Conservation (phyloP, 2,113 vertebrate species). For the Setophaga kirtlandii region DNA sequence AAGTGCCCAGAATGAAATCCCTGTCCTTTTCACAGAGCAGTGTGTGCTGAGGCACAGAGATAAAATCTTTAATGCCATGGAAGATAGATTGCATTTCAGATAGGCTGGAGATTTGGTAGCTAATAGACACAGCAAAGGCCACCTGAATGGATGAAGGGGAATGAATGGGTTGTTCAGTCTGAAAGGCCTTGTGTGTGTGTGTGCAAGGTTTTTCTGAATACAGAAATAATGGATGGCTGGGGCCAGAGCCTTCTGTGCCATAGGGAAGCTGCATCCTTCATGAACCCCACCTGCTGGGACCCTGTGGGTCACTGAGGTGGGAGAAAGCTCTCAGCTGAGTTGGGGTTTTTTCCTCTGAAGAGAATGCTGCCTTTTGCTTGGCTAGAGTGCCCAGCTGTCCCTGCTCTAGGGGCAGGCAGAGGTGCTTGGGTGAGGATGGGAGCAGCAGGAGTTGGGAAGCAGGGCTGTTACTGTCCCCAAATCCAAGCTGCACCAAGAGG, state of each 20-base stretch:
- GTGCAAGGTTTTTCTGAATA: neutral
- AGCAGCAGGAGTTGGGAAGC: neutral
- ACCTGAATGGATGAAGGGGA: neutral
- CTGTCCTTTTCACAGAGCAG: neutral
- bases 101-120: neutral
- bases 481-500: neutral
- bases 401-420: neutral
- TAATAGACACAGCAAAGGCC: neutral
- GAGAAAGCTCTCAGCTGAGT: neutral
- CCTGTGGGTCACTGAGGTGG: neutral
- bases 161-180: neutral
- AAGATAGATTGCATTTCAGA: neutral
- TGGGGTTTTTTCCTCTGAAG: neutral
- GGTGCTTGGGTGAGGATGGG: neutral
- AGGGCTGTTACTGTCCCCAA: neutral
- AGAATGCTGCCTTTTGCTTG: neutral
- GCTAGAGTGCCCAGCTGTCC: fast-evolving
- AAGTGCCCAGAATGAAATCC: neutral
- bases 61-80: neutral
- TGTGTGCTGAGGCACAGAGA: neutral
- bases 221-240: neutral
- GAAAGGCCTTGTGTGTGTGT: neutral
- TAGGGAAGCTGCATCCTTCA: neutral
- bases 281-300: neutral
- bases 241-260: neutral